Evolutionary conservation across 2,888 invertebrate genomes (phyloP).

Genomic region (Conistra vaccinii): DNA sequence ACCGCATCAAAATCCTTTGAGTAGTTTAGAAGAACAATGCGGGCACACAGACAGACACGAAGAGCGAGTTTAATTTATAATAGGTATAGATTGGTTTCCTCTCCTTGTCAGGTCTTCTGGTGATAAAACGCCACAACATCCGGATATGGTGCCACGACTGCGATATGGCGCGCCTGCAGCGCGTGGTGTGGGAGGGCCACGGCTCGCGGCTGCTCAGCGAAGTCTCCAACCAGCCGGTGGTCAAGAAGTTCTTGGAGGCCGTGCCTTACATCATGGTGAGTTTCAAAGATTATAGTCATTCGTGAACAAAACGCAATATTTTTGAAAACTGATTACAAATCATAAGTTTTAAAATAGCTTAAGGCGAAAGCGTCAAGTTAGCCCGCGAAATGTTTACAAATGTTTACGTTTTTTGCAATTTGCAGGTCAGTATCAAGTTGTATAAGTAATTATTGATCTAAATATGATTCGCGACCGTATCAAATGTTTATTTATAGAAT

Average conservation of each 20-base stretch:
- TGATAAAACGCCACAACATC: conserved; percentile 96
- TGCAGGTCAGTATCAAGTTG: too few relatives aligned
- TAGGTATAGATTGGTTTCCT: neutral
- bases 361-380: too few relatives aligned
- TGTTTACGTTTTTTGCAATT: too few relatives aligned
- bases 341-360: neutral
- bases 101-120: conserved; percentile 91
- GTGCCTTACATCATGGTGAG: conserved; percentile 98
- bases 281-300: neutral
- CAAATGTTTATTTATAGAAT: too few relatives aligned
- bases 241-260: conserved; percentile 96
- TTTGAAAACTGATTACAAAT: neutral
- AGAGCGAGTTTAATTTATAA: neutral
- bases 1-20: neutral
- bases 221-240: conserved; percentile 95
- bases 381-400: too few relatives aligned
- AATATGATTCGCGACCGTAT: too few relatives aligned
- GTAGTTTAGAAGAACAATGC: neutral
- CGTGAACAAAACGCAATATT: neutral
- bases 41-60: neutral
- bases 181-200: conserved; percentile 97
- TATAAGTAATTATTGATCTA: too few relatives aligned
- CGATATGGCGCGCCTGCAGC: conserved; percentile 96
- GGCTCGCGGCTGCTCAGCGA: conserved; percentile 95
- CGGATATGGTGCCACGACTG: conserved; percentile 99